Conservation (phyloP, 53 echinoderm and acorn worm genomes). For the Holothuria scabra region DNA sequence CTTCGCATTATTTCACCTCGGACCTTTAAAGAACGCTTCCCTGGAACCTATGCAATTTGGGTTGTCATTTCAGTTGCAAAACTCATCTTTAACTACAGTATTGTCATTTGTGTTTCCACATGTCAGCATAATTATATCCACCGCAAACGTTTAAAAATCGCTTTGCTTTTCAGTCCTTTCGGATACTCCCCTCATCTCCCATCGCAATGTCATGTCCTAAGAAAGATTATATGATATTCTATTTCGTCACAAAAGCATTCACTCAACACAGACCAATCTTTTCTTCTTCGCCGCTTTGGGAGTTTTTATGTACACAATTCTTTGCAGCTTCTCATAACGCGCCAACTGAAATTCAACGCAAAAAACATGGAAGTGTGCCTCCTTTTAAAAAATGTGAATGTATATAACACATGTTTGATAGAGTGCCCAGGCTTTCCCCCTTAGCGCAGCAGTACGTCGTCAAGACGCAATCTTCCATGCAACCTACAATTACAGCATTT, state of each 20-base stretch:
- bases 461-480: neutral
- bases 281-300: slow-evolving; percentile 30
- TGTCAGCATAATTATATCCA: slow-evolving; percentile 6
- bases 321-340: neutral
- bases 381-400: no score
- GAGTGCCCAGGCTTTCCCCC: no score
- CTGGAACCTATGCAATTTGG: slow-evolving; percentile 10
- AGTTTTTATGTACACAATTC: slow-evolving; percentile 30
- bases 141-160: neutral
- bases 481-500: neutral
- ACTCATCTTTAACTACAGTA: neutral
- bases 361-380: no score
- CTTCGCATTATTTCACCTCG: slow-evolving; percentile 46
- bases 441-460: neutral
- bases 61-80: slow-evolving; percentile 17
- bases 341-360: slow-evolving; percentile 34
- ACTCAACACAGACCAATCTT: no score
- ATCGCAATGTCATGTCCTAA: neutral
- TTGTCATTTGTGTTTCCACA: slow-evolving; percentile 34
- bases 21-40: slow-evolving; percentile 54
- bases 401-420: no score
- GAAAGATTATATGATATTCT: slow-evolving; percentile 19
- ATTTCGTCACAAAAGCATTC: slow-evolving; percentile 34
- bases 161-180: slow-evolving; percentile 12
- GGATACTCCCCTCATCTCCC: slow-evolving; percentile 41